Base-by-base conservation (phyloP, 2,797 vertebrate species). In the Leptodactylus fallax region DNA sequence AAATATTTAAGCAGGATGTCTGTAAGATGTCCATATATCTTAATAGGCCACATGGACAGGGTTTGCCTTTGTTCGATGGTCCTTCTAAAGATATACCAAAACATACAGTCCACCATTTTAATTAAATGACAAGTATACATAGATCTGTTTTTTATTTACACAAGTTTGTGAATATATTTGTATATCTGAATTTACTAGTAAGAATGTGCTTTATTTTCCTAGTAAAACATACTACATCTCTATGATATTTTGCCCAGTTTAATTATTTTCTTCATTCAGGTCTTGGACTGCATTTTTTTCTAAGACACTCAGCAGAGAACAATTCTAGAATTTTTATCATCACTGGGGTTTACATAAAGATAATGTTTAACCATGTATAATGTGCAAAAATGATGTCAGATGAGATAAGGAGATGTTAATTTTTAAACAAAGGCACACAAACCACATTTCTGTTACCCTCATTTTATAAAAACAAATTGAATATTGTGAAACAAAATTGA, bases 401-500 rank as follows among this genome's bases (percentile, higher is more conserved):
- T n/a, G 7, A 77, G 83, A 60, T 74, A 63, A 61, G 53, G 25
- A 55, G 17, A 58, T 76, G 56, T 85, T 76, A 76, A 76, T 85
- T 25, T 49, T 85, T 85, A 25, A 85, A 76, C 60, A 55, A 85
- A 61, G 19, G 69, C n/a, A 53, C 36, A 21, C 51, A 83, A 71
- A 56, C 13, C 23, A 72, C 23, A 53, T 56, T 56, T 60, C 25
- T 56, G 14, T 60, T 61, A 56, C 69, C 69, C 8, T 74, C 71
- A 77, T 61, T 13, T 13, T 10, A 23, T 45, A 6, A 45, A 14
- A 27, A 45, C 17, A 72, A 36, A 83, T 45, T n/a, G 6, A 63
- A 61, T 63, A 77, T 77, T 85, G 74, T 25, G 13, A 23, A 72
- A 87, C 58, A 53, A 51, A 61, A 81, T 87, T 16, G 12, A 85